Base-by-base conservation (phyloP, 2,113 vertebrate species). In the Neodon shergylaensis region DNA sequence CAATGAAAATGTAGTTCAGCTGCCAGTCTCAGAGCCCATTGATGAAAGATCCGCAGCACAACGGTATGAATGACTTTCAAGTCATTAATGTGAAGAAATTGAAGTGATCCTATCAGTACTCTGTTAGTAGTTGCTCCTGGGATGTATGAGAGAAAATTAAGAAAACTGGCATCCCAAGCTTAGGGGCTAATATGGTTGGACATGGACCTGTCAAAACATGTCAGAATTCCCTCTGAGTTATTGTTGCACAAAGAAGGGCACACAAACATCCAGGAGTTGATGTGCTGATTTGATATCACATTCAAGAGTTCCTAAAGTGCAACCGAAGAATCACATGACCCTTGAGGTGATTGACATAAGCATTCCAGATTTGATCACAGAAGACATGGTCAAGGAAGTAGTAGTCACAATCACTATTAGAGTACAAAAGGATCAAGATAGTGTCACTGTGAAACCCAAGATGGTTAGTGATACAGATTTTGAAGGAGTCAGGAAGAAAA, bases 201-300 rank as follows among this genome's bases (percentile, higher is more conserved):
- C 99, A 99, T 0, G 99, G 99, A 58, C 11, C 98, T 99, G 83
- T 99, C 99, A 1, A 99, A 99, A 98, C 99, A 99, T 0, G 99
- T 99, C n/a, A 99, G 99, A 1, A 99, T 99, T 99, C 99, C 99
- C 68, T 99, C 99, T 0, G 99, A 99, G 3, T 99, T 99, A 99
- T 96, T 99, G 42, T 99, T 99, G 7, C 99, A 99, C n/a, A 99
- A 99, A 0, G 99, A 99, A 99, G 99, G 9, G 96, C 98, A 0
- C 99, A 99, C 0, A 99, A 99, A 95, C 98, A 99, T 2, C 99
- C 99, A 0, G 99, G 99, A 98, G 99, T 99, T 0, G 99, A 99
- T 44, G 99, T 90, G 99, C 99, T 0, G 99, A 99, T 36, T 99
- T 99, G 0, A 99, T 99, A 96, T 99, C 97, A 99, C 99, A 28